Base-by-base conservation (phyloP, 2,888 invertebrate genomes). In the Eudemis profundana region DNA sequence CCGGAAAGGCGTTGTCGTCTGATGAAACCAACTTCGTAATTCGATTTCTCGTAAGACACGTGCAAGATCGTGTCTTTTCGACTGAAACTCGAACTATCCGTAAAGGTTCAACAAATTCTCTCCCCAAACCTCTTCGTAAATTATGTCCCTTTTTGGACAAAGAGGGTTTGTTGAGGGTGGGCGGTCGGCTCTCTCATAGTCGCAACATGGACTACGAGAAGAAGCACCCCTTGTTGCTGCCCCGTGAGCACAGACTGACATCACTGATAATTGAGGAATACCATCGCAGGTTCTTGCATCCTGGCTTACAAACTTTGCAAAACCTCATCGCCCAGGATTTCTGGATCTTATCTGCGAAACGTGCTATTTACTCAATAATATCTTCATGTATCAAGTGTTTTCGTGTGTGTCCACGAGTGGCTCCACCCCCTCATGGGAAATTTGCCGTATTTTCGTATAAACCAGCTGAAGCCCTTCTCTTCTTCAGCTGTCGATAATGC, bases 141-240 rank as follows among this genome's bases (percentile, higher is more conserved):
- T 12, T 50, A 12, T 50, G 33, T 29, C 50, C 50, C 0, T 50
- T 33, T 15, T 1, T 50, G 8, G 50, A 50, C 17, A 8, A 33
- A 10, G 50, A 29, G 50, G 50, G 50, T 29, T 50, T 50, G 15
- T 17, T 50, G 10, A 50, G 50, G 50, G 50, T 50, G 50, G 53
- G 53, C 38, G 53, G 53, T 14, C 53, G 53, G 21, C 53, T 53
- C 19, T 38, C 54, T 15, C 54, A 14, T 7, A 49, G 12, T 27
- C 14, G 14, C 4, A 50, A 29, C 10, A 4, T 53, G 14, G 23
- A 23, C 33, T 53, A 40, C 23, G 53, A 53, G 14, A 21, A 40
- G 23, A 53, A 40, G 40, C 53, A 53, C 23, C 53, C 53, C 14
- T 40, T 53, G 23, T 27, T 53, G 23, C 10, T 53, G 14, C 53